Conservation (phyloP, 2,113 vertebrate genomes). For the Tenebrosternarchus preto region DNA sequence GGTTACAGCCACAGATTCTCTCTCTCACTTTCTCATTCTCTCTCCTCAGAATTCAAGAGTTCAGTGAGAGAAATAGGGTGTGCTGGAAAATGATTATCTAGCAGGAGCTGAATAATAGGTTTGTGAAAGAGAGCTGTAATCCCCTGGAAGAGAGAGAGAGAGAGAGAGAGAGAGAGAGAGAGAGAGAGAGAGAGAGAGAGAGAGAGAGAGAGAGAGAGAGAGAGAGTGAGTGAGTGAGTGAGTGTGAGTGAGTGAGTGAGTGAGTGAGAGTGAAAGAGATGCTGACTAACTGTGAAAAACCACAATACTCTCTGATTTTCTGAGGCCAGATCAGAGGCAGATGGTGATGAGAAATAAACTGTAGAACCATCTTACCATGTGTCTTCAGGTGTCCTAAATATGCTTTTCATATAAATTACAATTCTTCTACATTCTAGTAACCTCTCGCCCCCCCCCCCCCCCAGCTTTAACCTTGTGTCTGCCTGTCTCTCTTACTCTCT, state of each 20-base stretch:
- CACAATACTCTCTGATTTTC: too few species aligned
- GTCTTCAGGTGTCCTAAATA: not conserved
- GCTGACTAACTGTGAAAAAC: too few species aligned
- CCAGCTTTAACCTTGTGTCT: too few species aligned
- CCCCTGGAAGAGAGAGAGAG: conserved; percentile 37
- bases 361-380: too few species aligned
- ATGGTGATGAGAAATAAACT: too few species aligned
- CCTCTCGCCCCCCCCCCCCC: too few species aligned
- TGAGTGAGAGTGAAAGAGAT: too few species aligned
- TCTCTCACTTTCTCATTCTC: not conserved
- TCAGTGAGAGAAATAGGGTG: conserved; percentile 10
- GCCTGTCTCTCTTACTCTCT: too few species aligned
- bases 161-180: not conserved
- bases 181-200: conserved; percentile 49
- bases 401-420: not conserved
- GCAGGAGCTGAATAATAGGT: conserved; percentile 44
- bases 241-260: too few species aligned
- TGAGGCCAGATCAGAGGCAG: too few species aligned
- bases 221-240: too few species aligned
- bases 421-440: too few species aligned
- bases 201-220: conserved; percentile 22
- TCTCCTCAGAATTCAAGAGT: not conserved
- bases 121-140: conserved; percentile 54
- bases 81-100: conserved; percentile 50
- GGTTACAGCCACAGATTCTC: not conserved